Percentiles rank a stretch among this genome's conserved stretches.
These are phyloP conservation scores for Nilaparvata lugens DNA, from an alignment of 1,140 invertebrate species.

Conservation along the genomic window DNA sequence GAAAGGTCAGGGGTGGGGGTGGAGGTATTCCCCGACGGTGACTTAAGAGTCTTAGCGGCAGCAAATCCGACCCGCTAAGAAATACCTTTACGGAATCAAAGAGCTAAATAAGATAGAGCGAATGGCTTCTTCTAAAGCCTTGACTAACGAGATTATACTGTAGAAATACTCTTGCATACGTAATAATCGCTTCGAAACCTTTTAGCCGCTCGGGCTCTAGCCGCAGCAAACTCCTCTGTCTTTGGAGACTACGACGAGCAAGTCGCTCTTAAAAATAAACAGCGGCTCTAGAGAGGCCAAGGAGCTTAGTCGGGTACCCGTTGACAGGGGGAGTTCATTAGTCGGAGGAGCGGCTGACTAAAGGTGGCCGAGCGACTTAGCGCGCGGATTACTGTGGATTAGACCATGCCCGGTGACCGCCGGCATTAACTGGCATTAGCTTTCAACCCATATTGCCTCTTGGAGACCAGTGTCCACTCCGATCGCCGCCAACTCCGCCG, in stretches of 20 bases:
- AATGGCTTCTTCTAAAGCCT: conserved; percentile 25
- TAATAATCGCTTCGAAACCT: conserved; percentile 26
- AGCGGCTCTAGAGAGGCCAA: neutral
- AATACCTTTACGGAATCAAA: conserved; percentile 24
- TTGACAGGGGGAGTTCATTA: neutral
- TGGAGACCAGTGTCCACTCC: too few species aligned
- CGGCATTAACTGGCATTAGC: conserved; percentile 17
- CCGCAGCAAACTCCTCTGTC: neutral
- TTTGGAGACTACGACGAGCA: neutral
- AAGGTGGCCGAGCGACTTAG: conserved; percentile 7
- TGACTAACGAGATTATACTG: conserved; percentile 27
- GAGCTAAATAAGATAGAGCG: conserved; percentile 24
- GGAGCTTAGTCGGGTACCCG: conserved; percentile 9
- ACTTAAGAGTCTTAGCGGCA: conserved; percentile 21
- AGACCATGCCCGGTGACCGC: conserved; percentile 3
- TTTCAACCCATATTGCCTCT: neutral
- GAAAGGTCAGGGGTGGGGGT: conserved; percentile 7
- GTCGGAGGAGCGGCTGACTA: neutral
- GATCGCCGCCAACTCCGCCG: too few species aligned
- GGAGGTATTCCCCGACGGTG: conserved; percentile 3
- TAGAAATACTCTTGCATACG: conserved; percentile 27
- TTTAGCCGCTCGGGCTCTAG: conserved; percentile 18
- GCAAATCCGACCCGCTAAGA: conserved; percentile 21
- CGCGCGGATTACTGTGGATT: conserved; percentile 14
- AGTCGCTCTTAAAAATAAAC: conserved; percentile 3